phyloP scores from a whole-genome alignment of 2,888 invertebrate genomes.

The Erannis defoliaria region DNA sequence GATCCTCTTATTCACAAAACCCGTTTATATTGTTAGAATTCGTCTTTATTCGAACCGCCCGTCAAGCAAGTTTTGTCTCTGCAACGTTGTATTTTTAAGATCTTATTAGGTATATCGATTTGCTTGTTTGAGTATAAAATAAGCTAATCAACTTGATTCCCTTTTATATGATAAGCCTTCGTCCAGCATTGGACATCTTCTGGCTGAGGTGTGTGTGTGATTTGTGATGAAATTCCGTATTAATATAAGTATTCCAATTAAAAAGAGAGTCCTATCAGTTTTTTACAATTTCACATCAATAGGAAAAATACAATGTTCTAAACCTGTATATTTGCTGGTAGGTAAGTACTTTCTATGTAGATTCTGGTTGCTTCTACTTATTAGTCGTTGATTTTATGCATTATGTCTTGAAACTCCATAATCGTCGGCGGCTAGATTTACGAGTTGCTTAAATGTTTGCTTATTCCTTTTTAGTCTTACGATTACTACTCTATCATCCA shows the following conservation, averaged over 20 bases:
- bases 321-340: neutral
- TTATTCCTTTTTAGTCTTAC: slow-evolving; percentile 46
- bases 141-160: slow-evolving; percentile 28
- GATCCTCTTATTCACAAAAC: slow-evolving; percentile 57
- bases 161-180: slow-evolving; percentile 38
- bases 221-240: too few relatives aligned
- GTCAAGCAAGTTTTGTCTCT: slow-evolving; percentile 43
- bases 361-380: slow-evolving; percentile 8
- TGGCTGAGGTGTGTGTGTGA: too few relatives aligned
- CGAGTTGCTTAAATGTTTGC: slow-evolving; percentile 30
- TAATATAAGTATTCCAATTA: too few relatives aligned
- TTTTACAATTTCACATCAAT: too few relatives aligned
- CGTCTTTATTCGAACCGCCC: slow-evolving; percentile 57
- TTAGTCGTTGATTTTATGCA: slow-evolving; percentile 18
- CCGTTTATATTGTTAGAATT: slow-evolving; percentile 65
- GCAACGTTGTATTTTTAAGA: slow-evolving; percentile 26
- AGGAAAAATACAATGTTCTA: slow-evolving; percentile 3
- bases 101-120: slow-evolving; percentile 35
- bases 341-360: neutral
- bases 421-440: slow-evolving; percentile 22
- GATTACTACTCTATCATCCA: slow-evolving; percentile 40
- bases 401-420: slow-evolving; percentile 17
- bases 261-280: too few relatives aligned
- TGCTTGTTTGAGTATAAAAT: slow-evolving; percentile 24
- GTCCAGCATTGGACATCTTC: too few relatives aligned